Evolutionary conservation across 2,113 vertebrate species (phyloP).

Genomic region (Hipposideros armiger): DNA sequence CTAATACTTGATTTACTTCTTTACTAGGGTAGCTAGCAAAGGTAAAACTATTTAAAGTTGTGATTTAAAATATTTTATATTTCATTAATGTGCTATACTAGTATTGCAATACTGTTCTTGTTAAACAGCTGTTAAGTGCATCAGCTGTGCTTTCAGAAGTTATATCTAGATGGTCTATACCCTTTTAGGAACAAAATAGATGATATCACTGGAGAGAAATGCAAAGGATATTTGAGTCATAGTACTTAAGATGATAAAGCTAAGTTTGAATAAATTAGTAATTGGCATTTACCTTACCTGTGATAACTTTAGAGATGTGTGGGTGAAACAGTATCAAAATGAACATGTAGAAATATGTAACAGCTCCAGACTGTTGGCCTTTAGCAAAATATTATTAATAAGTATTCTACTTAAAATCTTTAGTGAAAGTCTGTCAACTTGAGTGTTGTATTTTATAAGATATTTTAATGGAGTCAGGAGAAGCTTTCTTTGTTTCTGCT

Average conservation of each 20-base stretch:
- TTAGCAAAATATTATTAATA: not conserved
- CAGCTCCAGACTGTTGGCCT: not conserved
- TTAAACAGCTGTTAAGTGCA: not conserved
- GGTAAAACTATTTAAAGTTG: conserved; percentile 34
- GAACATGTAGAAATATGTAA: not conserved
- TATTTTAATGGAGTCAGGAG: not conserved
- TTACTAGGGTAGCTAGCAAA: not conserved
- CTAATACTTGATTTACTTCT: conserved; percentile 51
- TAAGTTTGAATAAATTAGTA: conserved; percentile 21
- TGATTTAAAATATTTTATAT: conserved; percentile 2
- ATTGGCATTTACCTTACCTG: not conserved
- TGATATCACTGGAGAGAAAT: conserved; percentile 4
- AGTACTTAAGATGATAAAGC: conserved; percentile 11
- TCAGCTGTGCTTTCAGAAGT: conserved; percentile 54
- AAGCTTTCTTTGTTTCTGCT: not conserved
- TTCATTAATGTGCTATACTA: conserved; percentile 3
- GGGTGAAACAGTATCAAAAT: not conserved
- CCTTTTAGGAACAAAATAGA: not conserved
- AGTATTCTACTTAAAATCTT: not conserved
- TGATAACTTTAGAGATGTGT: not conserved
- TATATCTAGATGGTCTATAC: conserved; percentile 15
- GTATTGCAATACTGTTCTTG: not conserved
- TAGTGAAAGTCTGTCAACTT: not conserved
- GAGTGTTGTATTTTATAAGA: not conserved
- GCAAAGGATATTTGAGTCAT: conserved; percentile 21